A percentile compares a stretch with the other conserved stretches of the same genome.
Evolutionary conservation across 2,888 invertebrate species (phyloP).

Genomic region (Ecdyonurus torrentis): DNA sequence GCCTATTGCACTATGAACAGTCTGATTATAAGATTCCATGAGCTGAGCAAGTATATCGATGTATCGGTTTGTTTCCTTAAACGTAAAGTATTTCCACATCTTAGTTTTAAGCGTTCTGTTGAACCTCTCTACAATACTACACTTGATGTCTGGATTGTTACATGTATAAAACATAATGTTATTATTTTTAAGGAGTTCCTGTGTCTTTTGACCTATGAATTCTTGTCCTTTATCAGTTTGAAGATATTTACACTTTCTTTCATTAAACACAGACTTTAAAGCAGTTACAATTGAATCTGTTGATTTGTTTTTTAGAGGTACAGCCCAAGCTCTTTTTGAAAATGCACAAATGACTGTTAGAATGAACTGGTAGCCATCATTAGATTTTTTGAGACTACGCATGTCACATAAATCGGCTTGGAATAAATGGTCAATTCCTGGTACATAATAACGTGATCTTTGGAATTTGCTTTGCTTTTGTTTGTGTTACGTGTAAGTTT

Average conservation of each 20-base stretch:
- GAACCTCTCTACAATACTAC: constrained; percentile 20
- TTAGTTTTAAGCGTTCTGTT: constrained; percentile 19
- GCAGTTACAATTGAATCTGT: background rate
- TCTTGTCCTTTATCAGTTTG: background rate
- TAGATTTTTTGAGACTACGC: background rate
- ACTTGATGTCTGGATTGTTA: constrained; percentile 18
- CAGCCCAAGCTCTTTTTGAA: background rate
- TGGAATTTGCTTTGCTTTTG: background rate
- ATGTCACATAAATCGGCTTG: constrained; percentile 1
- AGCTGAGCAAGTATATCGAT: constrained; percentile 17
- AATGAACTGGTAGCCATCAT: background rate
- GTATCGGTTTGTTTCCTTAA: constrained; percentile 16
- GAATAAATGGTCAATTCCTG: background rate
- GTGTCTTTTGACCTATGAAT: constrained; percentile 11
- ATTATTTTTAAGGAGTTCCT: background rate
- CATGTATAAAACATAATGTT: constrained; percentile 16
- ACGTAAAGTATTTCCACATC: constrained; percentile 18
- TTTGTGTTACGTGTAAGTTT: constrained; percentile 11
- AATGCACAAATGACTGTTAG: background rate
- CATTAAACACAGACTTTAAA: background rate
- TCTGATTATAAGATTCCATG: constrained; percentile 16
- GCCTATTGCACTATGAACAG: constrained; percentile 11
- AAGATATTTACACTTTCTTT: background rate
- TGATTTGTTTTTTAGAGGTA: background rate
- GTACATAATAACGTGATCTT: background rate